These are phyloP conservation scores for Axinella damicornis DNA, from an alignment of 37 sponge, comb jelly and placozoan genomes.

Conservation along the genomic window DNA sequence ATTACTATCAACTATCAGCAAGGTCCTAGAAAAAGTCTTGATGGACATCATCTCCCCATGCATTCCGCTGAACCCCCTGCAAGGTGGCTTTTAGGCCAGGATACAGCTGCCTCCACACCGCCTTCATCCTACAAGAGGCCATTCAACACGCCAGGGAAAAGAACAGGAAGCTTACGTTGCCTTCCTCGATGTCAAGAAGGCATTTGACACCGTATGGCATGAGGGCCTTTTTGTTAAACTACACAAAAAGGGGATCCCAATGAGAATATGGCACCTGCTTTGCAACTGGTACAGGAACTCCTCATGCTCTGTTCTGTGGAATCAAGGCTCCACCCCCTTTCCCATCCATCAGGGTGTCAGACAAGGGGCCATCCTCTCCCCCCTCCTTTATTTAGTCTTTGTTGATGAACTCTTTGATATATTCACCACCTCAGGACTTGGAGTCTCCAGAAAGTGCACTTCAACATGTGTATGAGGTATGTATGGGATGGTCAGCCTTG, in stretches of 20 bases:
- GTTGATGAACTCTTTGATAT: conserved; percentile 6
- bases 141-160: neutral
- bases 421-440: neutral
- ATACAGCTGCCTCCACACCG: neutral
- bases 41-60: neutral
- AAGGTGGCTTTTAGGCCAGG: neutral
- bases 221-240: neutral
- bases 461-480: no score
- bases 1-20: neutral
- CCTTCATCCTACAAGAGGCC: conserved; percentile 4
- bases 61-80: neutral
- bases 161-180: neutral
- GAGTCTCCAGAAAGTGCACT: no score
- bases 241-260: neutral
- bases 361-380: neutral
- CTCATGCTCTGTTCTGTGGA: neutral
- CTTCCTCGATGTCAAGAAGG: conserved; percentile 8
- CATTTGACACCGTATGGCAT: neutral
- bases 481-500: no score
- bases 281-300: neutral
- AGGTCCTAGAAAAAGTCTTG: neutral
- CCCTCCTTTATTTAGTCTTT: neutral
- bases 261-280: neutral
- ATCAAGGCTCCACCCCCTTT: neutral
- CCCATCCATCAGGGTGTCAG: neutral